phyloP scores from a whole-genome alignment of 2,797 vertebrate species.

The Sebastes diploproa region DNA sequence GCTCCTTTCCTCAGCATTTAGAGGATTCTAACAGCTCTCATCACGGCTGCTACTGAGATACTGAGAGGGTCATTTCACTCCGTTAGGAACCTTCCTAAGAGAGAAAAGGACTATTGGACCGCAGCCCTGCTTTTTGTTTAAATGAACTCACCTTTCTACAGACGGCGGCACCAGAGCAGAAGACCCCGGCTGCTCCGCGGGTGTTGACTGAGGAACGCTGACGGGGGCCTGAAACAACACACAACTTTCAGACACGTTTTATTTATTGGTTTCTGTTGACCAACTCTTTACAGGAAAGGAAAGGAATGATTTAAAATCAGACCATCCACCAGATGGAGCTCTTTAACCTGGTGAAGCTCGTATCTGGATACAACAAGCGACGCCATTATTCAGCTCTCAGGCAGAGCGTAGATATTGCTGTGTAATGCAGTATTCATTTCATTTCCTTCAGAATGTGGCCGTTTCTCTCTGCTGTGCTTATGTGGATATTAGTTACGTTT shows the following conservation, averaged over 20 bases:
- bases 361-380: not conserved
- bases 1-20: no score
- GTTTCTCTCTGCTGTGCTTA: not conserved
- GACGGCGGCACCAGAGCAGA: slow-evolving; percentile 57
- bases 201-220: slow-evolving; percentile 61
- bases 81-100: no score
- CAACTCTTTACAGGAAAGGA: not conserved
- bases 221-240: slow-evolving; percentile 65
- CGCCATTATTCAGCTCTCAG: slow-evolving; percentile 3
- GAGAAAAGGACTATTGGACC: no score
- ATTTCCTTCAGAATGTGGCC: slow-evolving; percentile 2
- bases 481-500: not conserved
- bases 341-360: not conserved
- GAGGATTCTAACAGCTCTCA: no score
- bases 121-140: not conserved
- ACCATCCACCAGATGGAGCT: slow-evolving; percentile 51
- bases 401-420: slow-evolving; percentile 1
- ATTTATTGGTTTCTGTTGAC: not conserved
- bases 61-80: no score
- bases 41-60: no score
- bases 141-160: slow-evolving; percentile 74
- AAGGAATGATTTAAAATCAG: not conserved
- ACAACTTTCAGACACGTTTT: not conserved
- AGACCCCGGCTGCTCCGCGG: slow-evolving; percentile 67
- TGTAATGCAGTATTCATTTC: not conserved